A percentile compares a stretch with the other conserved stretches of the same genome.
Conservation (phyloP, 2,797 vertebrate species). For the Phrynocephalus vlangalii region DNA sequence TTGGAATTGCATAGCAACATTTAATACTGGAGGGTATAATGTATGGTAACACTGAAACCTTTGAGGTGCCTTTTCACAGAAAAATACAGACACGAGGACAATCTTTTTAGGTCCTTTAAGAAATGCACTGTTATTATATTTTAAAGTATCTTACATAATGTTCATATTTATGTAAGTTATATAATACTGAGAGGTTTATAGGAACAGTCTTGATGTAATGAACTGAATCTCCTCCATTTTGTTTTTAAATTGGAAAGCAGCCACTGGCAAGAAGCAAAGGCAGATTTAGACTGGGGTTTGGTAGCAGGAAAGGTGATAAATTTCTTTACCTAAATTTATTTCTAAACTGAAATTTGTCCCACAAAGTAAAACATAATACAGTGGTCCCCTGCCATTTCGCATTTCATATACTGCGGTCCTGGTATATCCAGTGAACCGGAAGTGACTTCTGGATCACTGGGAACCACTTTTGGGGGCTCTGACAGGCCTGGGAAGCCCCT, state of each 20-base stretch:
- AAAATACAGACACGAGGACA: background rate
- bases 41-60: background rate
- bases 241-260: background rate
- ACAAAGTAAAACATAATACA: background rate
- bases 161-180: background rate
- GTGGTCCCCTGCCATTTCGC: too few relatives aligned
- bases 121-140: background rate
- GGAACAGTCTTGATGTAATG: background rate
- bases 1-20: constrained; percentile 2
- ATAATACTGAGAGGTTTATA: background rate
- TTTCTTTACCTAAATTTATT: background rate
- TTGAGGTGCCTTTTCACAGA: background rate
- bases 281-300: background rate
- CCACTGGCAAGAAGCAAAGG: background rate
- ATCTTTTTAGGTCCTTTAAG: background rate
- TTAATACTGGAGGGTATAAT: background rate
- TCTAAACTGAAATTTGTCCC: background rate
- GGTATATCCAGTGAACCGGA: too few relatives aligned
- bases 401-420: too few relatives aligned
- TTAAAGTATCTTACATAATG: background rate
- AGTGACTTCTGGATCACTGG: too few relatives aligned
- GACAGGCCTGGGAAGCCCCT: too few relatives aligned
- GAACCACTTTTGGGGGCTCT: too few relatives aligned
- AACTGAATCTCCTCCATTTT: background rate
- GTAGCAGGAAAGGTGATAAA: background rate